These are phyloP conservation scores for Scaptomyza caliginosa DNA, from an alignment of 2,888 invertebrate genomes.

Conservation along the genomic window DNA sequence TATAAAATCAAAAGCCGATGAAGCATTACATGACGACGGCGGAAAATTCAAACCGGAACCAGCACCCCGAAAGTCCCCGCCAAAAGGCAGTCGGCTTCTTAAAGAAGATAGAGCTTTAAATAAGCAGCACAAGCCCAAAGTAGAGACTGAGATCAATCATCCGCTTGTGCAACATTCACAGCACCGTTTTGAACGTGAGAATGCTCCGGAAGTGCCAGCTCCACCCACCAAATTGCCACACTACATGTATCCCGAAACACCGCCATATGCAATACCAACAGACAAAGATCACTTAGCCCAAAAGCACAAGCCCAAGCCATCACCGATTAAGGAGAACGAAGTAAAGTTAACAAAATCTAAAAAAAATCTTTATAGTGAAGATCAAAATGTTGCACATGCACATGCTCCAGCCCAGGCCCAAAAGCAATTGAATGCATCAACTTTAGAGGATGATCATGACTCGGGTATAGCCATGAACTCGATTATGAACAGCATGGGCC, in stretches of 20 bases:
- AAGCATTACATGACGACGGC: slow-evolving; percentile 82
- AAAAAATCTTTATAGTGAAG: slow-evolving; percentile 77
- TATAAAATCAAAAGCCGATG: slow-evolving; percentile 76
- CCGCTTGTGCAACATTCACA: slow-evolving; percentile 91
- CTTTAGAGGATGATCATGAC: slow-evolving; percentile 89
- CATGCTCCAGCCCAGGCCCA: slow-evolving; percentile 74
- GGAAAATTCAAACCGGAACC: slow-evolving; percentile 84
- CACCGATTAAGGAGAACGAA: slow-evolving; percentile 84
- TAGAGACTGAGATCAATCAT: slow-evolving; percentile 86
- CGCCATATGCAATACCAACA: slow-evolving; percentile 82
- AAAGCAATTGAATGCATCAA: slow-evolving; percentile 86
- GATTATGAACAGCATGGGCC: slow-evolving; percentile 86
- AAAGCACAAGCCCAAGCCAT: slow-evolving; percentile 78
- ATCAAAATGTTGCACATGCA: slow-evolving; percentile 77
- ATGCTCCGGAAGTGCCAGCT: slow-evolving; percentile 81
- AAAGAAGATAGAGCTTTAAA: slow-evolving; percentile 85
- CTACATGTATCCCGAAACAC: slow-evolving; percentile 86
- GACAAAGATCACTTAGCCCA: slow-evolving; percentile 55
- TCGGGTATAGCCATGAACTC: slow-evolving; percentile 91
- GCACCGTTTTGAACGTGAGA: slow-evolving; percentile 89
- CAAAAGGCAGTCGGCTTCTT: slow-evolving; percentile 80
- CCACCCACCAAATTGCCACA: slow-evolving; percentile 87
- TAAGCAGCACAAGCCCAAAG: slow-evolving; percentile 84
- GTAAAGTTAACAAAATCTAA: slow-evolving; percentile 81
- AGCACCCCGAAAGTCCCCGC: slow-evolving; percentile 83